Evolutionary conservation across 2,888 invertebrate genomes (phyloP), one percentile per base, ranked within the genome.

Genomic region (Perithous albicinctus): DNA sequence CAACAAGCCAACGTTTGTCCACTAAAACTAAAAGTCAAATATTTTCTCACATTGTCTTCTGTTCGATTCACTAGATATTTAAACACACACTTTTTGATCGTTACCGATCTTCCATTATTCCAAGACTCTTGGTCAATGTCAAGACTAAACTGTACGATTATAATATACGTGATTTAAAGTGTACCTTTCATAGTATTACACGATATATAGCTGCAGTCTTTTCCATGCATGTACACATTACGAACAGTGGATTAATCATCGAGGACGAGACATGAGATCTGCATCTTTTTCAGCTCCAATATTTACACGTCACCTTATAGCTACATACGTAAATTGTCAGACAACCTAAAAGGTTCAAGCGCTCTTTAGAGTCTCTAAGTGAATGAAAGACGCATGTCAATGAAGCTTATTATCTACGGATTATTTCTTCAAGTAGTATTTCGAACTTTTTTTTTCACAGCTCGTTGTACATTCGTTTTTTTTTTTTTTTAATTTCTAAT

Each of bases 271-370:
- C 38, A 43, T 23, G 70, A 76, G 59, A 80, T 76, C 38, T 46
- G 32, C 66, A 56, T 64, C 70, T 72, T 41, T 64, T 29, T 26
- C 38, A 70, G n/a, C n/a, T n/a, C n/a, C 63, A 18, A 15, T 80
- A 80, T 80, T 80, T 80, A 80, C 80, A 80, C 20, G 32, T 76
- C 56, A 23, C 29, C n/a, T 10, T 15, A 20, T 73, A 41, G 1
- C 32, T 72, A 72, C 38, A n/a, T 67, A 67, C 38, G 32, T 35
- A 61, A 26, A 67, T 73, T 41, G 61, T 41, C 48, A 48, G 59
- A 78, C 18, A 51, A 66, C 7, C 73, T 38, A 20, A 48, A 43
- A 56, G 72, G 23, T 73, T 64, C 46, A 26, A 35, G 35, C 32
- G 73, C 64, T 63, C 46, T 54, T 66, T 79, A 46, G 20, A 54